Base-by-base conservation (phyloP, 2,888 invertebrate species). In the Amiota minor region DNA sequence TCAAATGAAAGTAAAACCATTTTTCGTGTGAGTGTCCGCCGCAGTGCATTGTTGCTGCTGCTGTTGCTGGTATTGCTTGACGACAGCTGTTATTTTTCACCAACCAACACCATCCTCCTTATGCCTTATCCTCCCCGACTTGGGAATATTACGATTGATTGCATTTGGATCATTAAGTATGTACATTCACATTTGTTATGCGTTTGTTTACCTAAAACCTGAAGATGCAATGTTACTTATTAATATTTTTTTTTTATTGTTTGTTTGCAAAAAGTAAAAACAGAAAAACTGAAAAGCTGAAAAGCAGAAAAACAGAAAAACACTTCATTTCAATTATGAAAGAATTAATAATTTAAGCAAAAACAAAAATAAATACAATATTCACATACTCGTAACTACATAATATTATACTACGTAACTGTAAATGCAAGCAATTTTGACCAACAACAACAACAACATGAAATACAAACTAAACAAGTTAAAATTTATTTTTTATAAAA, bases 1-100 rank as follows among this genome's bases (percentile, higher is more conserved):
- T 83, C 84, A 83, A 87, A 87, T 87, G 87, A 87, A 87, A 87
- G 88, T 88, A 87, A 87, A 87, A 87, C 80, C 81, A 50, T 78
- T 78, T 76, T 72, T 59, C 79, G 83, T 83, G 56, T 71, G 64
- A 71, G 62, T 64, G 72, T 72, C 61, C 72, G 72, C 71, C 23
- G 49, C 72, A 35, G 10, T 20, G 12, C 20, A 10, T 71, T 49
- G 20, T 53, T 65, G 65, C 12, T 49, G 20, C 23, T 65, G 65
- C 12, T 65, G 12, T 49, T 64, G 59, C 20, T 18, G 18, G 59
- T 59, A 20, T 23, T 59, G n/a, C 59, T 18, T 59, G 59, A 16
- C 20, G 16, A 53, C 55, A 23, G 18, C 53, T 59, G 59, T 59
- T 9, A 4, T 59, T 16, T 20, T 9, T 9, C 71, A 55, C 56